Conservation (phyloP, 2,113 vertebrate genomes). For the Esox niger region DNA sequence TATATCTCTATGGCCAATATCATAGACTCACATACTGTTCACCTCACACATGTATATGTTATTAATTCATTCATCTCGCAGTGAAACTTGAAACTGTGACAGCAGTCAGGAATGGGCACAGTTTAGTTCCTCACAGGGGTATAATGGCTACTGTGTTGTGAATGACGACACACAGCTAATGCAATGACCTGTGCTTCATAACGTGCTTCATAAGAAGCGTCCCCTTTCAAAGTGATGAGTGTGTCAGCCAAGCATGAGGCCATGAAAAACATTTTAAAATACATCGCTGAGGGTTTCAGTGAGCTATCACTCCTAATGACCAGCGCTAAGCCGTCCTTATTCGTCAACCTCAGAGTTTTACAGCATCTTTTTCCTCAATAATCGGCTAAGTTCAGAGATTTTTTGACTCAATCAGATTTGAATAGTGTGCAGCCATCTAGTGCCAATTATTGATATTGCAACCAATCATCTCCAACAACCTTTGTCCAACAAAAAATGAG, state of each 20-base stretch:
- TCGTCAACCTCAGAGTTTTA: constrained; percentile 49
- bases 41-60: too few species aligned
- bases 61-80: too few species aligned
- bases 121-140: neutral
- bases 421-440: constrained; percentile 81
- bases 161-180: constrained; percentile 34
- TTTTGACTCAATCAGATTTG: constrained; percentile 53
- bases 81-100: too few species aligned
- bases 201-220: constrained; percentile 71
- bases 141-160: neutral
- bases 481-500: constrained; percentile 60
- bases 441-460: constrained; percentile 79
- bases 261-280: constrained; percentile 36
- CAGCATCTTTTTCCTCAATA: constrained; percentile 25
- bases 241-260: constrained; percentile 37
- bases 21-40: too few species aligned
- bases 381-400: constrained; percentile 1
- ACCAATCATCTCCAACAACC: constrained; percentile 62
- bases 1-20: neutral
- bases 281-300: constrained; percentile 25
- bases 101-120: neutral
- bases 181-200: constrained; percentile 60
- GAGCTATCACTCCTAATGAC: constrained; percentile 19
- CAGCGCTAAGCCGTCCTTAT: constrained; percentile 44
- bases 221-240: constrained; percentile 37